Evolutionary conservation across 2,113 vertebrate species (phyloP).

Genomic region (Lampris incognitus): DNA sequence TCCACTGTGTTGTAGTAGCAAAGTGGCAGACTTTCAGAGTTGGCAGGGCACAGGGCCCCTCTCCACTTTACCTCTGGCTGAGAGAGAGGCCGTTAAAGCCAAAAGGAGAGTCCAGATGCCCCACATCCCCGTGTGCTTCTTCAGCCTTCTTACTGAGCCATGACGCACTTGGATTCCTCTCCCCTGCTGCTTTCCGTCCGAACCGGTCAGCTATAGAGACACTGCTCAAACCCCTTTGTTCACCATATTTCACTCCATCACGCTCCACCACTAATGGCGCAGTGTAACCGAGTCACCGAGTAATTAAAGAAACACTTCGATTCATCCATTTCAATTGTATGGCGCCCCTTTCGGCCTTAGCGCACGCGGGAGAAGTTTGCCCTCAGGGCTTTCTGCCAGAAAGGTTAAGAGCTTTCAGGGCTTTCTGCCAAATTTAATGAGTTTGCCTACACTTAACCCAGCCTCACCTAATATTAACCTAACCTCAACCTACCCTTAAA

Average conservation of each 20-base stretch:
- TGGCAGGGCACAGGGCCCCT: slow-evolving; percentile 24
- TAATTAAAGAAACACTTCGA: not conserved
- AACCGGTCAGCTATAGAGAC: slow-evolving; percentile 25
- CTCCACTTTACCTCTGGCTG: slow-evolving; percentile 15
- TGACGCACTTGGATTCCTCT: slow-evolving; percentile 62
- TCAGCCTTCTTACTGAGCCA: slow-evolving; percentile 57
- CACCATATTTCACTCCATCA: not conserved
- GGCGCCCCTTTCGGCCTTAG: too few relatives aligned
- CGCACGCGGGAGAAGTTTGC: too few relatives aligned
- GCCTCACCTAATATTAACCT: too few relatives aligned
- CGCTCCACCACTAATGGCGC: not conserved
- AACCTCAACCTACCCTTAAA: too few relatives aligned
- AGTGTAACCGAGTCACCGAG: not conserved
- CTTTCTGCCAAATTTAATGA: too few relatives aligned
- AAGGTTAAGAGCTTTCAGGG: too few relatives aligned
- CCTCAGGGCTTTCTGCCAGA: too few relatives aligned
- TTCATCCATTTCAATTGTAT: not conserved
- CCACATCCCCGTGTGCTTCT: slow-evolving; percentile 50
- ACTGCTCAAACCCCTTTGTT: slow-evolving; percentile 2
- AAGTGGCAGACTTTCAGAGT: slow-evolving; percentile 32
- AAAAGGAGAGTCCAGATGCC: slow-evolving; percentile 13
- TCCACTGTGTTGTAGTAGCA: slow-evolving; percentile 33
- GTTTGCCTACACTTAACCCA: too few relatives aligned
- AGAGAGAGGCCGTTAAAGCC: slow-evolving; percentile 37
- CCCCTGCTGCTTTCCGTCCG: slow-evolving; percentile 25